Evolutionary conservation across 2,113 vertebrate species (phyloP).

Genomic region (Chionomys nivalis): DNA sequence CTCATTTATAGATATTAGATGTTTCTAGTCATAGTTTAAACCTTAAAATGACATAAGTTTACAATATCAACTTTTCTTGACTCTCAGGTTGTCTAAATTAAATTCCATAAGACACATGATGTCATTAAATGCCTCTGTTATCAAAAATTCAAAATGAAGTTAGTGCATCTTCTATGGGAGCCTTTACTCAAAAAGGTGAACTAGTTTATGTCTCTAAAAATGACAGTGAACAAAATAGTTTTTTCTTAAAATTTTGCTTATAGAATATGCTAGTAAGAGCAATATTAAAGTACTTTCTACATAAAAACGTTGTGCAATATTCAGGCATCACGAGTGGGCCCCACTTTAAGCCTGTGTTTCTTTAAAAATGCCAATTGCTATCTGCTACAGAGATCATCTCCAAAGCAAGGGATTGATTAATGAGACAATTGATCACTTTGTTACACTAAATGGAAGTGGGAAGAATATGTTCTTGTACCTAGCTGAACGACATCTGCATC

Average conservation of each 20-base stretch:
- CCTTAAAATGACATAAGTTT: background rate
- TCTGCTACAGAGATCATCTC: slow-evolving; percentile 30
- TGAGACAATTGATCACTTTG: slow-evolving; percentile 61
- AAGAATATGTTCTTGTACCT: slow-evolving; percentile 60
- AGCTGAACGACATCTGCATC: slow-evolving; percentile 61
- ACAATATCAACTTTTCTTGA: background rate
- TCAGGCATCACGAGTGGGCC: slow-evolving; percentile 17
- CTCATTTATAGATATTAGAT: background rate
- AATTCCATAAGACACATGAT: background rate
- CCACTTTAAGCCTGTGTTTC: background rate
- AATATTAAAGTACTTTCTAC: slow-evolving; percentile 57
- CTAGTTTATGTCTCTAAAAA: slow-evolving; percentile 22
- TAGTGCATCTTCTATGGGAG: background rate
- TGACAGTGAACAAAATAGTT: slow-evolving; percentile 17
- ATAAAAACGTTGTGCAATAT: background rate
- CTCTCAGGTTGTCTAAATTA: slow-evolving; percentile 9
- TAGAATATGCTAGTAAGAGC: slow-evolving; percentile 43
- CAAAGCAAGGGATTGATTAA: slow-evolving; percentile 43
- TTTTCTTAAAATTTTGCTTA: slow-evolving; percentile 42
- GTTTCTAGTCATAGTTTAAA: background rate
- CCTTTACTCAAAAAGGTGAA: background rate
- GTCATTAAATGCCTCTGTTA: background rate
- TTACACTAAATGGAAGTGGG: slow-evolving; percentile 38
- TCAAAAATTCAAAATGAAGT: slow-evolving; percentile 39
- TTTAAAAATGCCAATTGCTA: slow-evolving; percentile 22